Base-by-base conservation (phyloP, 1,140 invertebrate genomes). In the Bursaphelenchus mucronatus region DNA sequence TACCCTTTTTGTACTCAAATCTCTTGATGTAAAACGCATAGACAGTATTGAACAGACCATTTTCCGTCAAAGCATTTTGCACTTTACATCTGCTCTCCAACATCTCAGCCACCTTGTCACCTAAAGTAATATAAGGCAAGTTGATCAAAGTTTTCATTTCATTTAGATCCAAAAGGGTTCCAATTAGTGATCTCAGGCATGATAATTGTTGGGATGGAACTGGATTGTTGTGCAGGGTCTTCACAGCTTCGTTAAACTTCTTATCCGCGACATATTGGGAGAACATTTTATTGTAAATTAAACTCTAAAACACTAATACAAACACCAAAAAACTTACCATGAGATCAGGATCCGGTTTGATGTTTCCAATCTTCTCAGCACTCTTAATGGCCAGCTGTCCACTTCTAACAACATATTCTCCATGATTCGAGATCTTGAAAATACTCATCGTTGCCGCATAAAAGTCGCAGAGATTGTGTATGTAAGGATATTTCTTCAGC, bases 21-120 rank as follows among this genome's bases (percentile, higher is more conserved):
- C 70, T 40, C n/a, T 49, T 49, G 9, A 75, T 67, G 40, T 74
- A 57, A 63, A 74, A 71, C n/a, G 70, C 73, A 51, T 71, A 71
- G 9, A 61, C 70, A 41, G 71, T 47, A 17, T 70, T 56, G 58
- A 76, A 71, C 41, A 75, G 40, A 8, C 47, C 65, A 8, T 13
- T 17, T 1, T 73, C 53, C 43, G 30, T 43, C 62, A 45, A 41
- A 13, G 19, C 17, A n/a, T 17, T 15, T 10, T 13, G 17, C 44
- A 17, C 47, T 44, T 66, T 55, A 46, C 68, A 69, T 39, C 57
- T 64, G 15, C 70, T 19, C 51, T 71, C 70, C 3, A 71, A 30
- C 13, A 71, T 64, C 17, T 71, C 70, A 17, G 61, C 57, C 43
- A 71, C 70, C 10, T 40, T 17, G 13, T 57, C 44, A 17, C 72